Base-by-base conservation (phyloP, 2,797 vertebrate species). In the Semaprochilodus insignis region DNA sequence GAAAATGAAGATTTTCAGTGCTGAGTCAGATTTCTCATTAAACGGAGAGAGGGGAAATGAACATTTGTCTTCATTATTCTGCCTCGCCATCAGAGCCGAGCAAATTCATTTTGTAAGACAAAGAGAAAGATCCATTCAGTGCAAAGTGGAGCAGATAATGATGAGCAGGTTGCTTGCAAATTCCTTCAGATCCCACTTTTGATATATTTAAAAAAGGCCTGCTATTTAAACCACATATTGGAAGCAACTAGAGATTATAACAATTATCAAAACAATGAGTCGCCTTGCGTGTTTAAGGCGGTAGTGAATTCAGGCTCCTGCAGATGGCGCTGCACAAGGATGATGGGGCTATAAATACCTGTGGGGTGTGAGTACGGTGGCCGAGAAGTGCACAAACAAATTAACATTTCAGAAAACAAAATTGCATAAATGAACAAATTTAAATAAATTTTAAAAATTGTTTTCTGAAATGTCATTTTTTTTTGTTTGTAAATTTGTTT, bases 31-130 rank as follows among this genome's bases (percentile, higher is more conserved):
- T 76, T 67, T 81, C 66, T 81, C 27, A 16, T 81, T 44, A 66
- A 48, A 62, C 60, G 71, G 48, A 10, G 44, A 48, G 44, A 48
- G 44, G 44, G 44, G 11, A 48, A 48, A 48, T 13, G 44, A 48
- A 73, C 36, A 10, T 78, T 78, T 70, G 55, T 63, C 52, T 82
- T 72, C 71, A 66, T 55, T 77, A 78, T 55, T 77, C 77, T 67
- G 81, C 34, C 55, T 81, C 44, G 34, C 40, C 71, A 85, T 85
- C 81, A 80, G 79, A 85, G 78, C 72, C 25, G n/a, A 31, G 71
- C 74, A 69, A 69, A 83, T 74, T 86, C 74, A 65, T 76, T 77
- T 60, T 83, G 74, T 44, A 54, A 60, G 78, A 69, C 51, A 77
- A 77, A 82, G 59, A 77, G 78, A 66, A 73, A 57, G 67, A 74